Conservation (phyloP, 2,797 vertebrate genomes). For the Ataeniobius toweri region DNA sequence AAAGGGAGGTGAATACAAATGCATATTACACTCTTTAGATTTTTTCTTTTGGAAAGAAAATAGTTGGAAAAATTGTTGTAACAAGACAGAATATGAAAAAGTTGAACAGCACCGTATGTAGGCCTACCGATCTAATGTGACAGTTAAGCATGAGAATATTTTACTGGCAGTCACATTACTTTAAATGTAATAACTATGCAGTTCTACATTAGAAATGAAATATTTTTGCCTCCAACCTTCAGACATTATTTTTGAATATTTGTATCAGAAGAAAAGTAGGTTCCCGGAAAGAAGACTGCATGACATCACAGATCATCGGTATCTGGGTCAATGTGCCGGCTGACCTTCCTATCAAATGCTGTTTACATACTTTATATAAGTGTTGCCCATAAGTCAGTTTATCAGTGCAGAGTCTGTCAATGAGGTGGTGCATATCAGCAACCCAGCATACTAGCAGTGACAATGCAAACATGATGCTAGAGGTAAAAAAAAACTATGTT, state of each 20-base stretch:
- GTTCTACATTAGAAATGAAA: not conserved
- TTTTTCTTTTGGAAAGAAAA: too few relatives aligned
- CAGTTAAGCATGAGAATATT: not conserved
- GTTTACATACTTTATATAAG: constrained; percentile 24
- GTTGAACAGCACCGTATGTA: too few relatives aligned
- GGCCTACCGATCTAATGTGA: too few relatives aligned
- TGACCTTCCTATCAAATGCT: constrained; percentile 31
- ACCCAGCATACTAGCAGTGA: constrained; percentile 1
- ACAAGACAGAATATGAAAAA: too few relatives aligned
- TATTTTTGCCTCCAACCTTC: constrained; percentile 3
- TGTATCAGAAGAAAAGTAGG: constrained; percentile 41
- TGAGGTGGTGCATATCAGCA: not conserved
- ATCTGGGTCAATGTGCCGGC: constrained; percentile 36
- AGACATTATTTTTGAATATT: constrained; percentile 22
- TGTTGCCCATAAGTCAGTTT: constrained; percentile 10
- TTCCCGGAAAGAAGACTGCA: constrained; percentile 28
- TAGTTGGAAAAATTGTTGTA: too few relatives aligned
- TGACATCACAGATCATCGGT: constrained; percentile 34
- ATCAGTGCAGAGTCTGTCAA: not conserved
- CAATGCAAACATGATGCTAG: not conserved
- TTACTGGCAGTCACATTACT: not conserved
- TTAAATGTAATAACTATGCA: not conserved
- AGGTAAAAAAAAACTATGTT: not conserved
- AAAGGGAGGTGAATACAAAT: too few relatives aligned
- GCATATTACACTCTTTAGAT: too few relatives aligned